phyloP scores from a whole-genome alignment of 1,140 invertebrate species.

The Drosophila pectinifera region DNA sequence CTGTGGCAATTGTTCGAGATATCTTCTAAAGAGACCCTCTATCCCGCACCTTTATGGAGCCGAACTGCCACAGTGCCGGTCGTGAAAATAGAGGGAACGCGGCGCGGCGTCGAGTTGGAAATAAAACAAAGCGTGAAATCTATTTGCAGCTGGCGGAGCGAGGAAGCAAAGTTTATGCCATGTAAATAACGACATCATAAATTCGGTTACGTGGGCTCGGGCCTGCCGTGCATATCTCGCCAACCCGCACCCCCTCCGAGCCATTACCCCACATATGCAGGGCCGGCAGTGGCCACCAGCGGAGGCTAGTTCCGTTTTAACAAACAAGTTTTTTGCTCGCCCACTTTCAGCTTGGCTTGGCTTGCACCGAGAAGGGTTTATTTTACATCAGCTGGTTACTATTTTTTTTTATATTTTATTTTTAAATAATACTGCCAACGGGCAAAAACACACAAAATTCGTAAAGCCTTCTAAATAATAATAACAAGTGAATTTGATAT shows the following conservation, averaged over 20 bases:
- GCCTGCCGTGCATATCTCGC: conserved; percentile 62
- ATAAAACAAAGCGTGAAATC: conserved; percentile 78
- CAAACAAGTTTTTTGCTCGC: conserved; percentile 48
- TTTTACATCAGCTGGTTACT: not conserved
- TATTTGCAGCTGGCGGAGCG: conserved; percentile 62
- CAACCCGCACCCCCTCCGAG: conserved; percentile 27
- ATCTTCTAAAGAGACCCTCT: not conserved
- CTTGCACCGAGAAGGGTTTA: conserved; percentile 11
- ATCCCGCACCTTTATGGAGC: conserved; percentile 15
- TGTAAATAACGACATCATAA: conserved; percentile 83
- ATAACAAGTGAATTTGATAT: not conserved
- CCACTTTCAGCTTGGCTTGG: conserved; percentile 20
- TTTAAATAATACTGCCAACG: not conserved
- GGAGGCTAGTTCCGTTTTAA: conserved; percentile 75
- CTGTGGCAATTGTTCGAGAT: not conserved
- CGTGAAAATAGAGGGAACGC: conserved; percentile 30
- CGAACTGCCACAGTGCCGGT: conserved; percentile 7
- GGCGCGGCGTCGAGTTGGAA: conserved; percentile 45
- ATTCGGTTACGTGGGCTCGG: conserved; percentile 66
- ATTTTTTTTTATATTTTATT: not conserved
- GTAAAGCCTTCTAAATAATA: not conserved
- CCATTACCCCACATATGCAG: conserved; percentile 31
- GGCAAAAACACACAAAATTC: not conserved
- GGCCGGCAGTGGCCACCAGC: conserved; percentile 30
- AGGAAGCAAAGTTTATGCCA: conserved; percentile 75